phyloP scores from a whole-genome alignment of 2,113 vertebrate species.

The Corythornis cristatus region DNA sequence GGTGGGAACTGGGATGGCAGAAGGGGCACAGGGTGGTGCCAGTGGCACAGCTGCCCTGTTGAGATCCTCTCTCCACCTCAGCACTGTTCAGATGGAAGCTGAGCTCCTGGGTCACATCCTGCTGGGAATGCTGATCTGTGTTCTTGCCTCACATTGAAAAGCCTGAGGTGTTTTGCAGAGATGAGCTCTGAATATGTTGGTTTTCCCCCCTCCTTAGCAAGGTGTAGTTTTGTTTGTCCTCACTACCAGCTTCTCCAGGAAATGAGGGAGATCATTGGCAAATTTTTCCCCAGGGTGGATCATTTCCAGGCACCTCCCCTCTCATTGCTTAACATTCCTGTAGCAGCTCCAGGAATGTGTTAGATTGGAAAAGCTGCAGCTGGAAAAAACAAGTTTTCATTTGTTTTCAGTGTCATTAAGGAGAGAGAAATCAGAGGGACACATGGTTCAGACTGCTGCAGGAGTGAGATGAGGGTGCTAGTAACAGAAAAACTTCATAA shows the following conservation, averaged over 20 bases:
- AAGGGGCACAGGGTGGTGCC: fast-evolving
- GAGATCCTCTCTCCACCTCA: not conserved
- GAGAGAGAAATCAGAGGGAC: not conserved
- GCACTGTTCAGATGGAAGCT: not conserved
- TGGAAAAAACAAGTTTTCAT: not conserved
- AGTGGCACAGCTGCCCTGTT: not conserved
- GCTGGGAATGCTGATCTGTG: not conserved
- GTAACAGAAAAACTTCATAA: not conserved
- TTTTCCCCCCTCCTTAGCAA: not conserved
- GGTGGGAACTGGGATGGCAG: not conserved
- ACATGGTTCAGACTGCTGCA: not conserved
- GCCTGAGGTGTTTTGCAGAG: not conserved
- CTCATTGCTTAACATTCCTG: not conserved
- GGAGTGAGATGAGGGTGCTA: not conserved
- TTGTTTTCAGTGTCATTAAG: not conserved
- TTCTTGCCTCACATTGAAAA: not conserved
- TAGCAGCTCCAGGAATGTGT: not conserved
- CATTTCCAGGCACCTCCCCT: not conserved
- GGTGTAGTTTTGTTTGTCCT: not conserved
- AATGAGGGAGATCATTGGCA: not conserved
- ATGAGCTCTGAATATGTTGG: fast-evolving
- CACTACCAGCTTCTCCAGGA: not conserved
- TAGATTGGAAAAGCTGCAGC: not conserved
- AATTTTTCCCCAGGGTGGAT: not conserved
- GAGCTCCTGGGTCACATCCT: not conserved